A percentile compares a stretch with the other conserved stretches of the same genome.
These are phyloP conservation scores for Drosophila emarginata DNA, from an alignment of 2,888 invertebrate species.

Conservation along the genomic window DNA sequence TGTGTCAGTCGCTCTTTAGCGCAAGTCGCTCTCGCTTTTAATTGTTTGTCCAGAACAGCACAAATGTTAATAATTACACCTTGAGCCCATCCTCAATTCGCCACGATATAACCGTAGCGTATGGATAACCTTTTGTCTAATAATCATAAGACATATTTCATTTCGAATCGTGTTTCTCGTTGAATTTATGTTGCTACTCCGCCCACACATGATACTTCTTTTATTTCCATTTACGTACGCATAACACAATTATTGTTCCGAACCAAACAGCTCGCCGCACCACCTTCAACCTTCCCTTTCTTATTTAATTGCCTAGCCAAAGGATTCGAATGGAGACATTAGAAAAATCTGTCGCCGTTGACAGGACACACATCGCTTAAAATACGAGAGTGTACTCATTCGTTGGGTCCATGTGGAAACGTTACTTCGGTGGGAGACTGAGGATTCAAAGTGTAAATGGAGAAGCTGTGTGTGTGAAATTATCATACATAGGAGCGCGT, in stretches of 20 bases:
- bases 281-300: constrained; percentile 19
- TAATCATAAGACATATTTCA: constrained; percentile 76
- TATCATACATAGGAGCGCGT: constrained; percentile 47
- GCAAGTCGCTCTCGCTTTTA: constrained; percentile 60
- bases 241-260: constrained; percentile 62
- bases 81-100: constrained; percentile 49
- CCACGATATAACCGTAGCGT: constrained; percentile 18
- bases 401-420: neutral
- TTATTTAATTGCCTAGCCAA: constrained; percentile 74
- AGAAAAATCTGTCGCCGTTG: constrained; percentile 78
- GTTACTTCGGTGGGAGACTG: neutral
- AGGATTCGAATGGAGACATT: constrained; percentile 79
- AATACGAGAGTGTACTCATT: constrained; percentile 46
- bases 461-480: constrained; percentile 24
- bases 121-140: constrained; percentile 63
- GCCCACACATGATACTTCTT: constrained; percentile 32
- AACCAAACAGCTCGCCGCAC: constrained; percentile 1
- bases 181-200: constrained; percentile 64
- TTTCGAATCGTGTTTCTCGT: constrained; percentile 62
- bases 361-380: constrained; percentile 64
- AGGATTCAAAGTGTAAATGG: neutral
- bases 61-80: constrained; percentile 78
- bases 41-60: constrained; percentile 57
- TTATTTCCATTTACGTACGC: constrained; percentile 50
- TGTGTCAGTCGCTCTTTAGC: constrained; percentile 62